Conservation (phyloP, 2,113 vertebrate genomes). For the Strigops habroptila region DNA sequence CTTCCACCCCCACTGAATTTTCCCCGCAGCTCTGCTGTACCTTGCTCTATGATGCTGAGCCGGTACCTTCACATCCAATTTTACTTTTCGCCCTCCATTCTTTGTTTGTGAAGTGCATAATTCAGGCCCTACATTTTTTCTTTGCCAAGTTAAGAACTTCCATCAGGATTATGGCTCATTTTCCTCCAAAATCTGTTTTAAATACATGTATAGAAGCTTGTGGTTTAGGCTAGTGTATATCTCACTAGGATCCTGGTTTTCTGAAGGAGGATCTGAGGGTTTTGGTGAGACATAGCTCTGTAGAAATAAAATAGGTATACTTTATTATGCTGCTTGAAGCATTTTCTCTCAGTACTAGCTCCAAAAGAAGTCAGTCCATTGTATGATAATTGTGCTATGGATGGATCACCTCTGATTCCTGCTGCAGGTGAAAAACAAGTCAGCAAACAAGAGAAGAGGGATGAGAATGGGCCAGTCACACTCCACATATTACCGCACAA, state of each 20-base stretch:
- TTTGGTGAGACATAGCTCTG: neutral
- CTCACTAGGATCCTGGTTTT: neutral
- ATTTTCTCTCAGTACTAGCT: neutral
- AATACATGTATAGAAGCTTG: neutral
- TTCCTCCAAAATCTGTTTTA: neutral
- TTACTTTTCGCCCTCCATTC: neutral
- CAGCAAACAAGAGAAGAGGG: neutral
- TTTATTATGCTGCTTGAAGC: neutral
- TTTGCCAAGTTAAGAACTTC: neutral
- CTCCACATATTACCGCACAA: neutral
- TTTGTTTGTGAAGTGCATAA: neutral
- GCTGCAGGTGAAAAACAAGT: neutral
- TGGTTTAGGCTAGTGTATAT: neutral
- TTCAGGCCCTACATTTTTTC: neutral
- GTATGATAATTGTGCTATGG: neutral
- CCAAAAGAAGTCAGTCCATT: neutral
- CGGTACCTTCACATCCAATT: fast-evolving
- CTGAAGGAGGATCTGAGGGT: neutral
- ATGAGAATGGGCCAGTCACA: neutral
- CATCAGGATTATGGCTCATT: neutral
- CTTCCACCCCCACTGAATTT: neutral
- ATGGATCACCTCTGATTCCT: neutral
- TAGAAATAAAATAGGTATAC: neutral
- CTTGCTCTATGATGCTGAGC: neutral
- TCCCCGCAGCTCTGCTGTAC: neutral